Percentiles rank a stretch among this genome's conserved stretches.
phyloP scores from a whole-genome alignment of 2,797 vertebrate species.

The Hypotaenidia philippensis region DNA sequence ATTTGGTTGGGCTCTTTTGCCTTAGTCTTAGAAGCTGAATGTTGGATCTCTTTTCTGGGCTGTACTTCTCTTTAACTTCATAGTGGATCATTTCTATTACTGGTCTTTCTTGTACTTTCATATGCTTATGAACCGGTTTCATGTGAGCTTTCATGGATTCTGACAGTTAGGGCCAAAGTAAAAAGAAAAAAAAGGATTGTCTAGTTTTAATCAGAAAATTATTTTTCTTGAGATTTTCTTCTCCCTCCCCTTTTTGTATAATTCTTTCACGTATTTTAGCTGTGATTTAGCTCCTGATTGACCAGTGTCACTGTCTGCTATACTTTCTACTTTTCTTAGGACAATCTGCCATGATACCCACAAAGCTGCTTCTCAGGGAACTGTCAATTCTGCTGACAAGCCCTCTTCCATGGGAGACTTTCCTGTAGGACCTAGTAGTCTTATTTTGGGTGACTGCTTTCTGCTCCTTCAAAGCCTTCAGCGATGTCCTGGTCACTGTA shows the following conservation, averaged over 20 bases:
- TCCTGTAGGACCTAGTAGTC: background rate
- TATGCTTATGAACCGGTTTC: background rate
- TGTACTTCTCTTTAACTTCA: background rate
- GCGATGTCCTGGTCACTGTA: background rate
- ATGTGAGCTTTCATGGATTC: background rate
- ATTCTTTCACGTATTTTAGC: background rate
- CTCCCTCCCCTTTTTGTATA: background rate
- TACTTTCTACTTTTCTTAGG: background rate
- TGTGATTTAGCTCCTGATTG: background rate
- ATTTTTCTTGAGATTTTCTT: background rate
- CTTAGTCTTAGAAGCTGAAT: background rate
- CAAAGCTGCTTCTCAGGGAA: background rate
- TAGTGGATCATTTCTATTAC: background rate
- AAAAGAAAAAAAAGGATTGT: background rate
- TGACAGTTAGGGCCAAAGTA: background rate
- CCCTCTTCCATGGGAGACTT: background rate
- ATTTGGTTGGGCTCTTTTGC: background rate
- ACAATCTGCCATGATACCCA: background rate
- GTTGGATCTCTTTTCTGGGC: background rate
- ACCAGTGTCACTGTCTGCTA: background rate
- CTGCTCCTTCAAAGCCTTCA: background rate
- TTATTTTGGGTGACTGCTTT: background rate
- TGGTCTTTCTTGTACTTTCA: background rate
- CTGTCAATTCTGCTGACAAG: background rate
- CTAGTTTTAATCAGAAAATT: background rate